Conservation (phyloP, 2,113 vertebrate genomes). For the Brachionichthys hirsutus region DNA sequence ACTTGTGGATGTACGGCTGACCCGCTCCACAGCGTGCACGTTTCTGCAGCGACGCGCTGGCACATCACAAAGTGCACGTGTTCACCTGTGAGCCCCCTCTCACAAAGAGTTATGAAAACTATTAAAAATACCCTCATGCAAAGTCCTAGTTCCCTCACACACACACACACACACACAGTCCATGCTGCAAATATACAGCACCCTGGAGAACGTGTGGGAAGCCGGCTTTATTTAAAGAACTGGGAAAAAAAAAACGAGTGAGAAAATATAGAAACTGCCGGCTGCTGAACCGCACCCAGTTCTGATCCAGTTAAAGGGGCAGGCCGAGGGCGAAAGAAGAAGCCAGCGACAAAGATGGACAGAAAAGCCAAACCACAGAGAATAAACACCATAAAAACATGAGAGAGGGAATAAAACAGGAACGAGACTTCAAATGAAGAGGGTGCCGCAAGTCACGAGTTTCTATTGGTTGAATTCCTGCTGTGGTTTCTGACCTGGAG, state of each 20-base stretch:
- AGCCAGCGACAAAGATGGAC: conserved; percentile 16
- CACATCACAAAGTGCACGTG: conserved; percentile 13
- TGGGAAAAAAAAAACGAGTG: conserved; percentile 15
- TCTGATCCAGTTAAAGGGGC: conserved; percentile 43
- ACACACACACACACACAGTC: conserved; percentile 8
- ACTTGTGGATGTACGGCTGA: conserved; percentile 1
- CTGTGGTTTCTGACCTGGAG: too few relatives aligned
- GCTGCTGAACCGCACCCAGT: conserved; percentile 64
- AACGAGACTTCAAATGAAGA: conserved; percentile 31
- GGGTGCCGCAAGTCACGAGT: neutral
- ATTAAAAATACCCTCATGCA: conserved; percentile 22
- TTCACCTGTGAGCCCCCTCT: conserved; percentile 28
- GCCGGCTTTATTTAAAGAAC: conserved; percentile 27
- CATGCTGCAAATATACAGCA: conserved; percentile 18
- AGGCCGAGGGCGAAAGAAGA: conserved; percentile 39
- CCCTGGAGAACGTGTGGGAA: conserved; percentile 19
- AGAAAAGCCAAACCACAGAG: conserved; percentile 33
- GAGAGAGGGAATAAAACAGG: conserved; percentile 31
- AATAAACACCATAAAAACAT: conserved; percentile 55
- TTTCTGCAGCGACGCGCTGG: neutral
- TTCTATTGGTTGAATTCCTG: too few relatives aligned
- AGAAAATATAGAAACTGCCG: conserved; percentile 47
- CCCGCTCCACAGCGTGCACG: neutral
- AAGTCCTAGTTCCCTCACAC: conserved; percentile 18
- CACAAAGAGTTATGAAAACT: conserved; percentile 21